These are phyloP conservation scores for Odontomachus brunneus DNA, from an alignment of 1,140 invertebrate genomes.

Conservation along the genomic window DNA sequence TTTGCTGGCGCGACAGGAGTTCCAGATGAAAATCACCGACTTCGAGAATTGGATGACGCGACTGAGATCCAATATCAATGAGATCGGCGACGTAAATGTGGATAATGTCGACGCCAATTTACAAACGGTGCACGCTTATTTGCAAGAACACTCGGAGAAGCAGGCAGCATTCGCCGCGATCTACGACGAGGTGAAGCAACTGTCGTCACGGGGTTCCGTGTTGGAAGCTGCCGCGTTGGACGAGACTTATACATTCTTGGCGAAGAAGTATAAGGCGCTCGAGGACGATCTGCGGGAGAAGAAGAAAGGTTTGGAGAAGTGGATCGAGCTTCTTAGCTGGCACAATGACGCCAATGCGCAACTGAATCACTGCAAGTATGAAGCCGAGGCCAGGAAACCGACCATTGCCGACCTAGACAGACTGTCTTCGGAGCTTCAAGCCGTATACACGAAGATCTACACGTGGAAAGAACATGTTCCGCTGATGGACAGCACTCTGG, in stretches of 20 bases:
- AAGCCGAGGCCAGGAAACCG: slow-evolving; percentile 90
- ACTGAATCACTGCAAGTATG: slow-evolving; percentile 92
- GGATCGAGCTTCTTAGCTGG: slow-evolving; percentile 93
- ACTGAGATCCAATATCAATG: slow-evolving; percentile 90
- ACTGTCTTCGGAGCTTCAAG: slow-evolving; percentile 89
- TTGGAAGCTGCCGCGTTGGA: slow-evolving; percentile 91
- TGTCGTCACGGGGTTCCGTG: slow-evolving; percentile 89
- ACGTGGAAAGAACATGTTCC: slow-evolving; percentile 90
- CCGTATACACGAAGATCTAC: slow-evolving; percentile 88
- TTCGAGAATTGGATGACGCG: slow-evolving; percentile 95
- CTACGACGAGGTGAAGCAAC: slow-evolving; percentile 92
- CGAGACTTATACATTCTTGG: slow-evolving; percentile 90
- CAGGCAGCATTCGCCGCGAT: slow-evolving; percentile 90
- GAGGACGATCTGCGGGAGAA: slow-evolving; percentile 91
- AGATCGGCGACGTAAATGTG: slow-evolving; percentile 92
- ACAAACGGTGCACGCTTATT: slow-evolving; percentile 91
- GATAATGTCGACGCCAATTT: slow-evolving; percentile 92
- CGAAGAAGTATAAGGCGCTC: slow-evolving; percentile 91
- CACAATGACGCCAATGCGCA: slow-evolving; percentile 93
- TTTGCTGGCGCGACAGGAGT: slow-evolving; percentile 93
- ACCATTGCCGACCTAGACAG: slow-evolving; percentile 88
- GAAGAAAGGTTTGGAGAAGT: slow-evolving; percentile 91
- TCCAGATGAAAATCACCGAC: slow-evolving; percentile 91
- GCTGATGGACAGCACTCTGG: slow-evolving; percentile 89
- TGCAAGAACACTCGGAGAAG: slow-evolving; percentile 93